These are phyloP conservation scores for Accipiter cooperii DNA, from an alignment of 2,113 vertebrate genomes.

Conservation along the genomic window DNA sequence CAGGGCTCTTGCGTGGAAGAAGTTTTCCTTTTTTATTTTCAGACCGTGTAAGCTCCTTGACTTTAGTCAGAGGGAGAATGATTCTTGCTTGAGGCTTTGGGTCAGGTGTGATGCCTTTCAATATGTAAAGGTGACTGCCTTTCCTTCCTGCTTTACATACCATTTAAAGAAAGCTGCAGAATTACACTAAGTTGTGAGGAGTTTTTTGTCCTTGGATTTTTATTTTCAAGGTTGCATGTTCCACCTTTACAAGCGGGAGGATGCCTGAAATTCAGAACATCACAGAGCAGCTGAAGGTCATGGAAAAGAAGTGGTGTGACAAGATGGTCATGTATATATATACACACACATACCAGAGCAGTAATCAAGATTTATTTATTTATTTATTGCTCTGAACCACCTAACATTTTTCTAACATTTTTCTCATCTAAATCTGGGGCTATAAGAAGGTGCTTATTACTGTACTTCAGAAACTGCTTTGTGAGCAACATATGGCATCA, in stretches of 20 bases:
- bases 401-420: background rate
- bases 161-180: background rate
- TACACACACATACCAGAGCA: background rate
- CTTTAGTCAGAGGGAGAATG: background rate
- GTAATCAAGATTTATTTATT: background rate
- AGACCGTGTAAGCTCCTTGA: background rate
- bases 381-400: background rate
- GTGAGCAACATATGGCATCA: background rate
- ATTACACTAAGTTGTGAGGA: background rate
- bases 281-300: background rate
- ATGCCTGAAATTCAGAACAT: background rate
- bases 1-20: background rate
- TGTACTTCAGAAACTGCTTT: background rate
- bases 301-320: background rate
- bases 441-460: background rate
- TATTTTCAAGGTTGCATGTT: background rate
- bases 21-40: background rate
- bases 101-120: background rate
- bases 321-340: background rate
- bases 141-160: background rate
- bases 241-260: background rate
- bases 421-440: background rate
- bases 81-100: background rate
- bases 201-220: background rate
- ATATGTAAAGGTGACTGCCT: background rate